Base-by-base conservation (phyloP, 1,140 invertebrate species). In the Platorchestia sp. region DNA sequence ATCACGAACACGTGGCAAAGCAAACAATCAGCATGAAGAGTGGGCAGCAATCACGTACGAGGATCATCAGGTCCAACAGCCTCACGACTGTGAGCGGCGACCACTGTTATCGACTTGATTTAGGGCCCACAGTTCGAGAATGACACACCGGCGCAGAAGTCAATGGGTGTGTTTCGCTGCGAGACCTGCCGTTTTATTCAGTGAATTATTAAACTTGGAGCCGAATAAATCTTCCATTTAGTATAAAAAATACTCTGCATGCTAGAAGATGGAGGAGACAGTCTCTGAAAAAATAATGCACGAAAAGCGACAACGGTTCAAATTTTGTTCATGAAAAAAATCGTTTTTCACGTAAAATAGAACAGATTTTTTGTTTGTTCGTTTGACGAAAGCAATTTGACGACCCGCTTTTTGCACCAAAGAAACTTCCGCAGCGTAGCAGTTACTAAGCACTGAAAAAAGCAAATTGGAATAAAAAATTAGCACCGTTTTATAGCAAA, bases 31-130 rank as follows among this genome's bases (percentile, higher is more conserved):
- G 87, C 41, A 89, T 89, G 36, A 89, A 89, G 87, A 89, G 87
- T 89, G 87, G 43, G 87, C 87, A 89, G 27, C 41, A 42, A 89
- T 89, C 87, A 89, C 87, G 87, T 42, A 36, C 87, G 5, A 89
- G 27, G 87, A 41, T 42, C 87, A 89, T 89, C 43, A 89, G n/a
- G 87, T 42, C 87, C 41, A 42, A 89, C 3, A 10, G 87, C 7
- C 36, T 40, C 86, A 86, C 36, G 86, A 89, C n/a, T 89, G 41
- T 43, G 87, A 44, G 10, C 27, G 87, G 43, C 42, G 87, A 89
- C n/a, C 87, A 89, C 87, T 42, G 87, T 89, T 14, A 89, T 89
- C 87, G 87, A 89, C 87, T 42, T 89, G 87, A 89, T 89, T 89
- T 89, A 89, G 41, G 5, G 41, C n/a, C n/a, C 41, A 27, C 87